Base-by-base conservation (phyloP, 2,888 invertebrate species). In the Alloscopus bannaensis region DNA sequence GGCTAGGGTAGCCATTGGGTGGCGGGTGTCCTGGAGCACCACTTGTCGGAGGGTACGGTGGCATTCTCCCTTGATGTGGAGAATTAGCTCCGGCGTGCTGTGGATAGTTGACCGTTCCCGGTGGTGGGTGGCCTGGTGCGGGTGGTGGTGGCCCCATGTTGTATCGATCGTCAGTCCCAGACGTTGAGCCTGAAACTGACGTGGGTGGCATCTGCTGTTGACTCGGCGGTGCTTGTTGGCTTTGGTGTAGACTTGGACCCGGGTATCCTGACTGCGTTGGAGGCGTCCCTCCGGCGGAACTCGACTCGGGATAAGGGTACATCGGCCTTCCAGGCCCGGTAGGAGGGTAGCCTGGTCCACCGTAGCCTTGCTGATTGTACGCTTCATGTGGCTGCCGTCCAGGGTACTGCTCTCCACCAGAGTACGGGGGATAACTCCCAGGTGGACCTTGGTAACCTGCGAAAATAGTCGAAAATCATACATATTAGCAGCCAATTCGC, bases 41-140 rank as follows among this genome's bases (percentile, higher is more conserved):
- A 87, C 94, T 93, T 86, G 94, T 93, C 87, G 94, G 94, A 88
- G 90, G 89, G 87, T 94, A 94, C 87, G 94, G 93, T 87, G 93
- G 93, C 90, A 94, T 92, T 89, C 93, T 93, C 83, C 92, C 91
- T 86, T 92, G 92, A 81, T 91, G 91, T 88, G 90, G 87, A 89
- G 90, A 86, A 90, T 91, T 79, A 91, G 88, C 83, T 89, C 64
- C 64, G 20, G 75, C 59, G 55, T 73, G 81, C 47, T 80, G 80
- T n/a, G 77, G 69, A 31, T 83, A 81, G 22, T 76, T 81, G 29
- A 59, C 72, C 18, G 24, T 40, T 26, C 64, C 64, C 4, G 80
- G 55, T 29, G 70, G 76, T 24, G 69, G 62, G 64, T 71, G 75
- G 16, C 55, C 78, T 36, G 80, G 60, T 57, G 82, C 73, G 2